Evolutionary conservation across 1,140 invertebrate species (phyloP).

Genomic region (Asobara japonica): DNA sequence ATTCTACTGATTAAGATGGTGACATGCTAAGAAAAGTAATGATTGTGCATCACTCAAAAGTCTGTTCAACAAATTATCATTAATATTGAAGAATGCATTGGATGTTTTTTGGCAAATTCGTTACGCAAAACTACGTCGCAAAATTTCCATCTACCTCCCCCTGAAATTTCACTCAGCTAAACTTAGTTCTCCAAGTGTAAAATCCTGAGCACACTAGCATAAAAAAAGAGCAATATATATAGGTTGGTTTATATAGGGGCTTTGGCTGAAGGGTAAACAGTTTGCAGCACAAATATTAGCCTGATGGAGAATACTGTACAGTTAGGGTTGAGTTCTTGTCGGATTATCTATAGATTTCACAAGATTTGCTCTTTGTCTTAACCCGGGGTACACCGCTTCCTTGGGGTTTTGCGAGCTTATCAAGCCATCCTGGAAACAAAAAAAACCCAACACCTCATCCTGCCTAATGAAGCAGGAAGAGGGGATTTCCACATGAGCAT

Average conservation of each 20-base stretch:
- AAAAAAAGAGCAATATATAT: not conserved
- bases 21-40: too few relatives aligned
- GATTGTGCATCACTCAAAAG: too few relatives aligned
- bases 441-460: not conserved
- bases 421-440: not conserved
- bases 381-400: slow-evolving; percentile 38
- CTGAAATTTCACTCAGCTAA: too few relatives aligned
- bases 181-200: too few relatives aligned
- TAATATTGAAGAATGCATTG: too few relatives aligned
- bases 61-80: too few relatives aligned
- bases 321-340: slow-evolving; percentile 15
- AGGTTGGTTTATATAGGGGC: not conserved
- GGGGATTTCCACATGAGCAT: not conserved
- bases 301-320: slow-evolving; percentile 35
- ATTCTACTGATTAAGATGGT: too few relatives aligned
- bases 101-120: too few relatives aligned
- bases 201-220: not conserved
- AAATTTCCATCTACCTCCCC: too few relatives aligned
- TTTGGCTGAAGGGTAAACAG: slow-evolving; percentile 45
- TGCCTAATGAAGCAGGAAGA: not conserved
- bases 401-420: slow-evolving; percentile 37
- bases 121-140: too few relatives aligned
- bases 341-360: slow-evolving; percentile 47
- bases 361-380: slow-evolving; percentile 44
- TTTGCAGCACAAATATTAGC: slow-evolving; percentile 55